Evolutionary conservation across 2,888 invertebrate genomes (phyloP).

Genomic region (Aricia artaxerxes): DNA sequence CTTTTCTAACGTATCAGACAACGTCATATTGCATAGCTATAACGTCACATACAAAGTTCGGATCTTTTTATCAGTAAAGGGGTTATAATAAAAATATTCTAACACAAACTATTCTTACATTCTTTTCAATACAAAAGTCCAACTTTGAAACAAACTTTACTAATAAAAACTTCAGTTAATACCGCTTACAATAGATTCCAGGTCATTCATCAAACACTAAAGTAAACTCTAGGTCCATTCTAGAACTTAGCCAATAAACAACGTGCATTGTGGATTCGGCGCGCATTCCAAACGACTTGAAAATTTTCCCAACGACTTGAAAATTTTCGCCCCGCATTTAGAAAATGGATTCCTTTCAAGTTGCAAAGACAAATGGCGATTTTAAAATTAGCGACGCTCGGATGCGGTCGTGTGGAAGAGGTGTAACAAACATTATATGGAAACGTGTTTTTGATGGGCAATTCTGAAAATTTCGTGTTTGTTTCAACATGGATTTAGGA

Average conservation of each 20-base stretch:
- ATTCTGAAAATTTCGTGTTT: neutral
- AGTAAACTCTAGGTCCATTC: slow-evolving; percentile 40
- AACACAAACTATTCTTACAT: neutral
- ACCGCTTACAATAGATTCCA: slow-evolving; percentile 16
- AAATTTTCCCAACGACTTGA: slow-evolving; percentile 59
- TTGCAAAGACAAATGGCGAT: slow-evolving; percentile 43
- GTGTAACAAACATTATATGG: slow-evolving; percentile 27
- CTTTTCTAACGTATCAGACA: no score
- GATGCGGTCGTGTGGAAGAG: slow-evolving; percentile 38
- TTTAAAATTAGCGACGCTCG: slow-evolving; percentile 40
- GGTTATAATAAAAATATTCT: neutral
- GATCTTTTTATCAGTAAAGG: no score
- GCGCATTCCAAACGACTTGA: slow-evolving; percentile 51
- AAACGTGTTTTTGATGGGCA: neutral
- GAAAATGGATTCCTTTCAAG: slow-evolving; percentile 55
- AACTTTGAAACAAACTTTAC: neutral
- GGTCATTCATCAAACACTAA: slow-evolving; percentile 40
- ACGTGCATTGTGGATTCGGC: slow-evolving; percentile 55
- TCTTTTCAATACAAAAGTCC: neutral
- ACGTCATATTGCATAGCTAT: no score
- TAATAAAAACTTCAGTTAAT: neutral
- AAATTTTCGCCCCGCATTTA: slow-evolving; percentile 60
- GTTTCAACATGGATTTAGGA: neutral
- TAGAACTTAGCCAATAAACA: slow-evolving; percentile 44
- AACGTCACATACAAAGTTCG: no score